Base-by-base conservation (phyloP, 2,888 invertebrate species). In the Oligia fasciuncula region DNA sequence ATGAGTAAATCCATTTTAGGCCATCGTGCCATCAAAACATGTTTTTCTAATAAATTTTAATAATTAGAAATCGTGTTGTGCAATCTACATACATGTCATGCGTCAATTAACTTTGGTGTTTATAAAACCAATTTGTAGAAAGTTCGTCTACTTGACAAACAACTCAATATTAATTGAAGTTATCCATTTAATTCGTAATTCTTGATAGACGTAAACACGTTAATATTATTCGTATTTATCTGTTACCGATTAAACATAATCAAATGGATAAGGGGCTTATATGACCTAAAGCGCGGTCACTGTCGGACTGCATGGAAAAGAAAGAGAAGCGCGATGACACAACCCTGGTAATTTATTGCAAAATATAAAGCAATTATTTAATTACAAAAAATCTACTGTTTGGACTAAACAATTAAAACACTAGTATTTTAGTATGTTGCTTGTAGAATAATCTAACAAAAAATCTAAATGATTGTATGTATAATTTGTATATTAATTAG, bases 21-120 rank as follows among this genome's bases (percentile, higher is more conserved):
- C 65, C 49, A 71, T 79, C 73, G 77, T 81, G 77, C 79, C 77
- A 81, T 81, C 76, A 65, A 85, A 86, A 86, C 87, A 87, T 85
- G 86, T 83, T 84, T 81, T 80, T 84, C 84, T 85, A 83, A 84
- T 88, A 80, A 79, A 77, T 85, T 77, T 84, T 88, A 88, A 87
- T 86, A 83, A 88, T 90, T 92, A 93, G 92, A 94, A 94, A 94
- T 91, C 84, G 85, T 74, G 91, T 93, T 94, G 89, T 91, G 92
- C 88, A 93, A 93, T 89, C 88, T 83, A 90, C 85, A 90, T 91
- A 91, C 89, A 91, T 92, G 93, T 92, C 92, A 90, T 86, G 87
- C 90, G 87, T 89, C 91, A 91, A 93, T 93, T 92, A 91, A 89
- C 76, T 63, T 68, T 81, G 83, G 78, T 87, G 89, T 88, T 90